A percentile compares a stretch with the other conserved stretches of the same genome.
phyloP scores from a whole-genome alignment of 2,888 invertebrate genomes.

The Epirrhoe tristata region DNA sequence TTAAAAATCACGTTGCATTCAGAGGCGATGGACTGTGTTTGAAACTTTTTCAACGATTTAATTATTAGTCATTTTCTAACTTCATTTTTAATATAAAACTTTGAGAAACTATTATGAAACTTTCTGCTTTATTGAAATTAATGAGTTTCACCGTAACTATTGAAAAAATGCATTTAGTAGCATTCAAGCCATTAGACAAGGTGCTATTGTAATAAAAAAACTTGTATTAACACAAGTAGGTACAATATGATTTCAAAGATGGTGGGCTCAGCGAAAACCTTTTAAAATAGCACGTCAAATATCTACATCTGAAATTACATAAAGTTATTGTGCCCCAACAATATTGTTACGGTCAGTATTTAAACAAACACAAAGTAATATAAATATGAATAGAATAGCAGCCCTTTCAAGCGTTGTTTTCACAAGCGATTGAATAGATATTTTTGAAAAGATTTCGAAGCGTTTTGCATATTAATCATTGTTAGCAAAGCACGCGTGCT shows the following conservation, averaged over 20 bases:
- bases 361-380: too few relatives aligned
- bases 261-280: too few relatives aligned
- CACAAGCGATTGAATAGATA: not conserved
- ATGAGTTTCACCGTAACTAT: not conserved
- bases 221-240: too few relatives aligned
- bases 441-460: not conserved
- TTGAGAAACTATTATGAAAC: not conserved
- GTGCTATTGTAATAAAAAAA: too few relatives aligned
- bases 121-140: not conserved
- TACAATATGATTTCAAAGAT: too few relatives aligned
- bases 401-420: not conserved
- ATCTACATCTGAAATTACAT: too few relatives aligned
- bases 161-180: not conserved
- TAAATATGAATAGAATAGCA: not conserved
- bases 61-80: not conserved
- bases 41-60: not conserved
- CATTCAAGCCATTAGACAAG: not conserved
- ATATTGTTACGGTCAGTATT: too few relatives aligned
- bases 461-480: conserved; percentile 30
- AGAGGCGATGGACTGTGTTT: not conserved
- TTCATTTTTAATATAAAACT: not conserved
- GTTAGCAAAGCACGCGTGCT: conserved; percentile 31
- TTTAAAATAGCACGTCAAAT: too few relatives aligned
- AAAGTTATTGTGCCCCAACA: too few relatives aligned
- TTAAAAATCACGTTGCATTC: not conserved